Percentiles rank a stretch among this genome's conserved stretches.
Evolutionary conservation across 2,797 vertebrate genomes (phyloP).

Genomic region (Mormyrops attenuatus): DNA sequence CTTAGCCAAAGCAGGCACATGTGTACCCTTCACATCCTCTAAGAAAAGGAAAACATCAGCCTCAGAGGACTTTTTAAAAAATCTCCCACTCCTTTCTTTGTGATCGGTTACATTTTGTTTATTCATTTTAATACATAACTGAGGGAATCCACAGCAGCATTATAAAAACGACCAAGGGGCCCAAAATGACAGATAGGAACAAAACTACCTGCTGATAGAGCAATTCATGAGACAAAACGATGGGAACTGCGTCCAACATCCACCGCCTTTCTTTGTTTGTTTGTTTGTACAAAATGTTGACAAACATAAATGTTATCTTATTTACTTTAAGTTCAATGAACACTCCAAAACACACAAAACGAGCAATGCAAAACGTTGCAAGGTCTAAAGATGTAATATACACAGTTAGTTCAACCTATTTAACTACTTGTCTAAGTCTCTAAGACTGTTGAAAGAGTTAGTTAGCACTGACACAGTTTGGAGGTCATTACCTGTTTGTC

Average conservation of each 20-base stretch:
- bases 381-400: too few species aligned
- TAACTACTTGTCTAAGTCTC: too few species aligned
- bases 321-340: neutral
- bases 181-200: neutral
- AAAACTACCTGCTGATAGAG: neutral
- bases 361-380: neutral
- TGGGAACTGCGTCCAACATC: neutral
- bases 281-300: neutral
- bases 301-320: neutral
- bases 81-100: neutral
- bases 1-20: neutral
- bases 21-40: neutral
- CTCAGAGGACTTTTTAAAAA: neutral
- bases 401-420: too few species aligned
- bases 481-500: too few species aligned
- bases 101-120: neutral
- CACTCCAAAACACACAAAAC: neutral
- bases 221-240: neutral
- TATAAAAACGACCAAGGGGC: neutral
- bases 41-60: neutral
- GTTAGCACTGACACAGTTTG: too few species aligned
- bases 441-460: too few species aligned
- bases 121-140: neutral
- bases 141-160: neutral
- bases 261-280: neutral